A percentile compares a stretch with the other conserved stretches of the same genome.
Conservation (phyloP, 2,797 vertebrate species). For the Phoeniculus purpureus region DNA sequence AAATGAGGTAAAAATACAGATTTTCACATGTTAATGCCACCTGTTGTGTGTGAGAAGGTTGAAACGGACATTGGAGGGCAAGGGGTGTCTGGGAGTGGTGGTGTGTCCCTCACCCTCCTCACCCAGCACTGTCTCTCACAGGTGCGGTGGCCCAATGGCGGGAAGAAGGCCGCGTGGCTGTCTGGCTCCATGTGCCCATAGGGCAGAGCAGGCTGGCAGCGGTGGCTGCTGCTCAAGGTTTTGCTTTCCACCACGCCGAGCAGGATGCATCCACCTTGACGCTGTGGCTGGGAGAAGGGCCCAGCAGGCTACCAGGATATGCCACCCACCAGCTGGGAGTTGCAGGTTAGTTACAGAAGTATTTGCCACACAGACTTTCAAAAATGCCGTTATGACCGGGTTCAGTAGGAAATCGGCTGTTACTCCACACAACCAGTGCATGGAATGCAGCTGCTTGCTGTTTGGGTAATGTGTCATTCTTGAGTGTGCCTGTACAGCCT, state of each 20-base stretch:
- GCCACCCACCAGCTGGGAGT: conserved; percentile 95
- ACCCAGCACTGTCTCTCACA: conserved; percentile 28
- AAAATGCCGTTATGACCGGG: fast-evolving
- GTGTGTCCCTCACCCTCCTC: fast-evolving
- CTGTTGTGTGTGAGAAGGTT: fast-evolving
- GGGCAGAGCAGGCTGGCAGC: conserved; percentile 81
- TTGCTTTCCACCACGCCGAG: conserved; percentile 89
- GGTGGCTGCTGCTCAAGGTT: conserved; percentile 84
- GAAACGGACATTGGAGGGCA: neutral
- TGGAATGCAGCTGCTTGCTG: neutral
- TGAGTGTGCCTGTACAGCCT: fast-evolving
- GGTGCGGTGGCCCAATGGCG: conserved; percentile 84
- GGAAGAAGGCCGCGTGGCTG: conserved; percentile 80
- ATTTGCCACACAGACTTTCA: neutral
- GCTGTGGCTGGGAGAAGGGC: conserved; percentile 86
- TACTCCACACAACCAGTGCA: fast-evolving
- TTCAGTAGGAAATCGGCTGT: fast-evolving
- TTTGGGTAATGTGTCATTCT: fast-evolving
- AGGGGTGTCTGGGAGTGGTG: no score
- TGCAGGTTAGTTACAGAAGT: conserved; percentile 82
- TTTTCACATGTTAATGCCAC: fast-evolving
- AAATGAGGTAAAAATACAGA: neutral
- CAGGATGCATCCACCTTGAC: conserved; percentile 79
- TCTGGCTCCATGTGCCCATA: conserved; percentile 90
- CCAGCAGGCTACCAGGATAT: conserved; percentile 85